Percentiles rank a stretch among this genome's conserved stretches.
Evolutionary conservation across 2,888 invertebrate species (phyloP).

Genomic region (Panopea generosa): DNA sequence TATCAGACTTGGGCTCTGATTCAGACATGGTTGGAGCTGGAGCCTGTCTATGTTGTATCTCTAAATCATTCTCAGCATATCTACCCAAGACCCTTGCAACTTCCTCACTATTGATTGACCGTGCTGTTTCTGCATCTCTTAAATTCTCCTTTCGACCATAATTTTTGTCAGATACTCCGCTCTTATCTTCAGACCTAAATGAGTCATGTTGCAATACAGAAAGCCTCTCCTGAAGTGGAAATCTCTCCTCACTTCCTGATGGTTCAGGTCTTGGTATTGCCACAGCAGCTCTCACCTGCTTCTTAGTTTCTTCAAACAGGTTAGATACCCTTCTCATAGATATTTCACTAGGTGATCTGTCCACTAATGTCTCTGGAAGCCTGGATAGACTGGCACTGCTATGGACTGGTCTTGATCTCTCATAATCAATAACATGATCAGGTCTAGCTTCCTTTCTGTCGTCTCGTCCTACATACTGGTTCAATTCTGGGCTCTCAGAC

Average conservation of each 20-base stretch:
- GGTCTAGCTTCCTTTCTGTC: conserved; percentile 19
- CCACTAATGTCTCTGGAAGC: conserved; percentile 9
- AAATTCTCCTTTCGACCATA: conserved; percentile 34
- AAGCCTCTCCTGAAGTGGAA: conserved; percentile 52
- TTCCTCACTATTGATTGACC: conserved; percentile 68
- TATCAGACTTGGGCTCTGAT: neutral
- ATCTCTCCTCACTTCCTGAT: conserved; percentile 63
- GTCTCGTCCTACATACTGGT: neutral
- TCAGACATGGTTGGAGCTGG: too few species aligned
- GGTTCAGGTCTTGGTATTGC: conserved; percentile 60
- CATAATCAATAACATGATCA: conserved; percentile 1
- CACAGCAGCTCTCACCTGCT: conserved; percentile 56
- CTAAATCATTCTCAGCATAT: conserved; percentile 41
- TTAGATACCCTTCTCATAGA: conserved; percentile 67
- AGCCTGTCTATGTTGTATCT: conserved; percentile 3
- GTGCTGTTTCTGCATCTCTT: conserved; percentile 54
- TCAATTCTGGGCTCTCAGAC: conserved; percentile 40
- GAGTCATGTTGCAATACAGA: conserved; percentile 47
- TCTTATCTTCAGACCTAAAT: conserved; percentile 24
- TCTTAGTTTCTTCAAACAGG: conserved; percentile 64
- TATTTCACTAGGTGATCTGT: conserved; percentile 58
- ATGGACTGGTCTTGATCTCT: conserved; percentile 20
- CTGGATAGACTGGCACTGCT: conserved; percentile 20
- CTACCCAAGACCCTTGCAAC: conserved; percentile 66
- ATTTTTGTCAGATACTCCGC: conserved; percentile 10